Evolutionary conservation across 2,797 vertebrate species (phyloP).

Genomic region (Halcyon leucocephala): DNA sequence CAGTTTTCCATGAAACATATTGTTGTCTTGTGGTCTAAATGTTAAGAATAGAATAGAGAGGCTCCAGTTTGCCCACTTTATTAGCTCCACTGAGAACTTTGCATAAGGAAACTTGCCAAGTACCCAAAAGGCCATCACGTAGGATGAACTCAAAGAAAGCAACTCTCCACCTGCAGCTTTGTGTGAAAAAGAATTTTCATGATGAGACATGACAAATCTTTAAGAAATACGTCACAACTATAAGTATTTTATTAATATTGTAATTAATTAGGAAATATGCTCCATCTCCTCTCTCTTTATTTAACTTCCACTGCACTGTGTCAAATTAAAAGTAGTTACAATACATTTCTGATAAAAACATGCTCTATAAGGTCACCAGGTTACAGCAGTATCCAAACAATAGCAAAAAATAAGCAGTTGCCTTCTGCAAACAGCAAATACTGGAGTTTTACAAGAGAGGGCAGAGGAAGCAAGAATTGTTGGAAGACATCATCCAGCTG

Average conservation of each 20-base stretch:
- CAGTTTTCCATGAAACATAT: not conserved
- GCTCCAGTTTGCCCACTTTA: not conserved
- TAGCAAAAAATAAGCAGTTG: not conserved
- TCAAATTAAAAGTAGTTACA: not conserved
- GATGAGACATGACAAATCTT: not conserved
- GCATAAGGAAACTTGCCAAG: not conserved
- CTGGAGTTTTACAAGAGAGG: not conserved
- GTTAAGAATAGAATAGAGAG: not conserved
- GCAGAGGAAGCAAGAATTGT: not conserved
- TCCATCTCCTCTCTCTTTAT: not conserved
- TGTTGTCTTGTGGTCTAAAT: not conserved
- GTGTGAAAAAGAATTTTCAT: conserved; percentile 11
- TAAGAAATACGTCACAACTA: not conserved
- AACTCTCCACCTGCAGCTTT: not conserved
- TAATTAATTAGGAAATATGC: conserved; percentile 2
- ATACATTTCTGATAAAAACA: not conserved
- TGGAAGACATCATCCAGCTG: not conserved
- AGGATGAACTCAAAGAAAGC: not conserved
- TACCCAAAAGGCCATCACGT: not conserved
- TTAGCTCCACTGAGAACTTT: not conserved
- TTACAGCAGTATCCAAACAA: not conserved
- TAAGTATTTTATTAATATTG: conserved; percentile 5
- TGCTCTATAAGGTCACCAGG: not conserved
- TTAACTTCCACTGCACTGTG: not conserved
- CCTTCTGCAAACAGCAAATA: not conserved